Percentiles rank a stretch among this genome's conserved stretches.
Conservation (phyloP, 2,113 vertebrate genomes). For the Seriola dumerili region DNA sequence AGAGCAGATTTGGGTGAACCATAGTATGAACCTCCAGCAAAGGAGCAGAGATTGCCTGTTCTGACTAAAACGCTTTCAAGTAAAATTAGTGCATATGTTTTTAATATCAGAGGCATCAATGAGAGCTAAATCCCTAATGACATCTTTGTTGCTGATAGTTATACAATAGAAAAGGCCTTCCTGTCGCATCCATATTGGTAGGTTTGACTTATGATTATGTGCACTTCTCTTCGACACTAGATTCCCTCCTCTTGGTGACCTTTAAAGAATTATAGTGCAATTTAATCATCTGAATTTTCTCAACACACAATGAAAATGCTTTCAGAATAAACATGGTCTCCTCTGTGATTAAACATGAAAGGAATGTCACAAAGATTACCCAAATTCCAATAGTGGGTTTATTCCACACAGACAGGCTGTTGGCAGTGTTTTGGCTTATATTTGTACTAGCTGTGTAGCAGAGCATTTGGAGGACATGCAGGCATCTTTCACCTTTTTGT, state of each 20-base stretch:
- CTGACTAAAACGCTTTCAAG: background rate
- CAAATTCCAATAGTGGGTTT: slow-evolving; percentile 56
- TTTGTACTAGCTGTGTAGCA: slow-evolving; percentile 10
- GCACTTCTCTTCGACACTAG: background rate
- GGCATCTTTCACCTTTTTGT: slow-evolving; percentile 61
- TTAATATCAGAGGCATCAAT: background rate
- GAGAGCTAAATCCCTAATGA: background rate
- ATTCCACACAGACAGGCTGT: slow-evolving; percentile 45
- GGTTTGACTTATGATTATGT: slow-evolving; percentile 1
- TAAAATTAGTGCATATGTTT: background rate
- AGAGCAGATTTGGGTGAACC: background rate
- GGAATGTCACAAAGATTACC: slow-evolving; percentile 59
- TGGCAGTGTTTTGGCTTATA: slow-evolving; percentile 20
- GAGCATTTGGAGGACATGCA: slow-evolving; percentile 51
- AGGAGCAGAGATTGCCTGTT: background rate
- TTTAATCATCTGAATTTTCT: slow-evolving; percentile 49
- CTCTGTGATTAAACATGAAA: slow-evolving; percentile 53
- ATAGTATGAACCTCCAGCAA: background rate
- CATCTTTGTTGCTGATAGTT: background rate
- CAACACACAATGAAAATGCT: slow-evolving; percentile 26
- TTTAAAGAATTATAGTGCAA: slow-evolving; percentile 20
- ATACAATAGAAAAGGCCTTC: background rate
- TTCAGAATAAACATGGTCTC: slow-evolving; percentile 40
- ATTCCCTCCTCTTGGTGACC: slow-evolving; percentile 27
- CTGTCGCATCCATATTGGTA: background rate